phyloP scores from a whole-genome alignment of 1,140 invertebrate species.

The Hylaeus volcanicus region DNA sequence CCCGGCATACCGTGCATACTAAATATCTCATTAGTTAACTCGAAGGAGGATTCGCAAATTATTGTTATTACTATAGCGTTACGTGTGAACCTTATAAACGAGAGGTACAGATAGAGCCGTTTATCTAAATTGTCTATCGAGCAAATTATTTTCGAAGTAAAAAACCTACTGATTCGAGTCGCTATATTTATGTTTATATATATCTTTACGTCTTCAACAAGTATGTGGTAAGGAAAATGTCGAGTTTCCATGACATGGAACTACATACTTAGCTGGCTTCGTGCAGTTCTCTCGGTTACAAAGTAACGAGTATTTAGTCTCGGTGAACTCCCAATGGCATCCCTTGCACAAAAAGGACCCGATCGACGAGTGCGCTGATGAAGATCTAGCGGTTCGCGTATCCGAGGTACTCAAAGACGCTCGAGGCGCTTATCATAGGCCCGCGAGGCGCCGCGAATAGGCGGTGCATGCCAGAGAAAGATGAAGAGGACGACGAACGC shows the following conservation, averaged over 20 bases:
- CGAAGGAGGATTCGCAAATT: constrained; percentile 23
- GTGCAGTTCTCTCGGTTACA: too few relatives aligned
- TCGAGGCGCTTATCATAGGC: background rate
- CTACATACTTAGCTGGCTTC: too few relatives aligned
- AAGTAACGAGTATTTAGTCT: too few relatives aligned
- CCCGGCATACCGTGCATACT: constrained; percentile 27
- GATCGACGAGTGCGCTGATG: background rate
- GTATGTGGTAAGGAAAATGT: too few relatives aligned
- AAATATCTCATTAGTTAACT: constrained; percentile 46
- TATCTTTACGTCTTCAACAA: too few relatives aligned
- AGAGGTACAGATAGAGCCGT: background rate
- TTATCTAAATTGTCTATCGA: constrained; percentile 33
- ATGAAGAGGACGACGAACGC: constrained; percentile 19
- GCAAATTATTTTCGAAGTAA: constrained; percentile 12
- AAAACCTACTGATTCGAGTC: background rate
- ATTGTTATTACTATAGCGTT: constrained; percentile 38
- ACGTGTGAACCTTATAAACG: constrained; percentile 11
- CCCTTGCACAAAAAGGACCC: background rate
- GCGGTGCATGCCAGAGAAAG: background rate
- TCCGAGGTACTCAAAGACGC: background rate
- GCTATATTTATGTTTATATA: too few relatives aligned
- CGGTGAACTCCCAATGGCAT: background rate
- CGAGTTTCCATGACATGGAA: too few relatives aligned
- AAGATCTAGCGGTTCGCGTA: background rate
- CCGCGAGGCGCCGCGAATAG: background rate